phyloP scores from a whole-genome alignment of 2,888 invertebrate genomes.

The Phorcus lineatus region DNA sequence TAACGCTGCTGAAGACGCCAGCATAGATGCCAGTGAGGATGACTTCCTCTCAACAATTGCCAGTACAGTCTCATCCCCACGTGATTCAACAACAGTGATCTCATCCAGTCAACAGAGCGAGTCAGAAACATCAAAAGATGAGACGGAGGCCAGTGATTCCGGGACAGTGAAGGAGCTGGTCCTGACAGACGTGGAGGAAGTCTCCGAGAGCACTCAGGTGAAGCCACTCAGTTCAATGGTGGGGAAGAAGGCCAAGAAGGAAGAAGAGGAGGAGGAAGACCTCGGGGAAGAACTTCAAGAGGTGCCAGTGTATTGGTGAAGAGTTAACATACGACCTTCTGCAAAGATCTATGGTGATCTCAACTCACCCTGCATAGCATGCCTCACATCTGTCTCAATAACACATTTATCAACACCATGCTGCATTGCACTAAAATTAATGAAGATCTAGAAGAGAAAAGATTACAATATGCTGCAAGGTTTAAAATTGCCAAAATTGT shows the following conservation, averaged over 20 bases:
- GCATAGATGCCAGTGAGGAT: constrained; percentile 33
- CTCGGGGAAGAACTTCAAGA: constrained; percentile 48
- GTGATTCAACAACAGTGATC: not conserved
- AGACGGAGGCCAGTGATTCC: not conserved
- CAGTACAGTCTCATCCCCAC: constrained; percentile 7
- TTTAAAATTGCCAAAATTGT: no score
- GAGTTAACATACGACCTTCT: no score
- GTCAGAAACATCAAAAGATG: not conserved
- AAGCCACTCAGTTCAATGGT: constrained; percentile 27
- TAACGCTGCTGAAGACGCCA: constrained; percentile 35
- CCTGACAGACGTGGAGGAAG: constrained; percentile 11
- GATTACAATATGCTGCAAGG: no score
- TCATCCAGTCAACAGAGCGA: not conserved
- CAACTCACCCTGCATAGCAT: no score
- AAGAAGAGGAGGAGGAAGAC: constrained; percentile 39
- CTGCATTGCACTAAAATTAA: no score
- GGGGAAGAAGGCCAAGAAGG: not conserved
- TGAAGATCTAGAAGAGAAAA: no score
- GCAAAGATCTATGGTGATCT: no score
- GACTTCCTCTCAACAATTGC: constrained; percentile 32
- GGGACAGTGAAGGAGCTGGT: not conserved
- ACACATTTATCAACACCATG: no score
- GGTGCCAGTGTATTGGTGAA: constrained; percentile 44
- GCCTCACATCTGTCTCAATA: no score
- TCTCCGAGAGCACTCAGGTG: constrained; percentile 33